Base-by-base conservation (phyloP, 2,797 vertebrate species). In the Enteromius unitaeniatus region DNA sequence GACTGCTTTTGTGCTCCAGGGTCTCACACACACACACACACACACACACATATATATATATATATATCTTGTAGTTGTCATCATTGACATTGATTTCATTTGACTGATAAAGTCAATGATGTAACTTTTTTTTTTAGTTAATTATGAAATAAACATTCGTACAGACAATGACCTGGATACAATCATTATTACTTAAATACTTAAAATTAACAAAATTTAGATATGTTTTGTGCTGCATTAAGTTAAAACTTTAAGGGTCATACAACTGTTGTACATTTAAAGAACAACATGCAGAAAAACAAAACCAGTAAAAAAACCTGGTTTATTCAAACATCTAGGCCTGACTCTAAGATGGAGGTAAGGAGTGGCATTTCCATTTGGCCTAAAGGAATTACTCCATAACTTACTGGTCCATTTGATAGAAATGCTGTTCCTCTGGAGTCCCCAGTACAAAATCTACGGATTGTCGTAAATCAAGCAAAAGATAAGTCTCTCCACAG, bases 401-500 rank as follows among this genome's bases (percentile, higher is more conserved):
- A 91, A 90, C 90, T 91, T 92, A 92, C 93, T 93, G 91, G 89
- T 90, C 89, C 91, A 88, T 93, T 92, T 94, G 90, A 94, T 90
- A 91, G 90, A 94, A 93, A 91, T 89, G 88, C 91, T 75, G 88
- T 77, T 87, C 78, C 64, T 88, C 84, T 89, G 90, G 88, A 88
- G 83, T 89, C 89, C 90, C 89, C 84, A 81, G 91, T 91, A 91
- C 91, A 93, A 67, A 77, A 93, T 94, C 93, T 92, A 90, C 87
- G 86, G 91, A 90, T 85, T 84, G 91, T 85, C 95, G 92, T 98
- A 97, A 97, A 98, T 98, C 97, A 97, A 91, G 53, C 83, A 78
- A 87, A 82, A 94, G 96, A 95, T 97, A 95, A 96, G 94, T 94
- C 95, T 93, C 84, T 95, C 94, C 96, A 95, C 95, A 97, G 97